phyloP scores from a whole-genome alignment of 2,797 vertebrate species.

The Urophycis tenuis region DNA sequence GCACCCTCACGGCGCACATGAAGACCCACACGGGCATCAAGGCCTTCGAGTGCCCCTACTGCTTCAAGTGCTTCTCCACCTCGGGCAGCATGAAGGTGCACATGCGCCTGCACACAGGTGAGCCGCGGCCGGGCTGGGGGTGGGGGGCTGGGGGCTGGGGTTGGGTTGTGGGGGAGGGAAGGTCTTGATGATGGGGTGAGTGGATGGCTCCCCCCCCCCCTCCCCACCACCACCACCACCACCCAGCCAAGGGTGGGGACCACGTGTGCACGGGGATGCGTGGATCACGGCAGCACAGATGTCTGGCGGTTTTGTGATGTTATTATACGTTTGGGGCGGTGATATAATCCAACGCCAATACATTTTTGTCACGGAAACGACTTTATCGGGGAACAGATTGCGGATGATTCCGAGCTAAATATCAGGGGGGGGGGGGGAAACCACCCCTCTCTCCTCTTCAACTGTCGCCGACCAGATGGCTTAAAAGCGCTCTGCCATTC shows the following conservation, averaged over 20 bases:
- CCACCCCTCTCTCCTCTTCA: too few species aligned
- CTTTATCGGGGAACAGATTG: neutral
- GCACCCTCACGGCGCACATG: slow-evolving; percentile 96
- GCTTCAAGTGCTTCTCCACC: slow-evolving; percentile 97
- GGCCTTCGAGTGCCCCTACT: slow-evolving; percentile 93
- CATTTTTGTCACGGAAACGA: neutral
- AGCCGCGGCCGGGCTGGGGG: slow-evolving; percentile 14
- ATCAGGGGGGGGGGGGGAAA: too few species aligned
- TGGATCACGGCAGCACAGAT: too few species aligned
- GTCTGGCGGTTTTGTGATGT: neutral
- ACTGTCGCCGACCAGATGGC: neutral
- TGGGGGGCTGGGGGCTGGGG: neutral
- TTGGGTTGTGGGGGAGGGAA: neutral
- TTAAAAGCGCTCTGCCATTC: neutral
- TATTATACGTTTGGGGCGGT: neutral
- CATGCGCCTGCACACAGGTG: slow-evolving; percentile 96
- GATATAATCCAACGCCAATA: neutral
- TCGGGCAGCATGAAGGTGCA: slow-evolving; percentile 99
- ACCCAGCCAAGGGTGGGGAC: too few species aligned
- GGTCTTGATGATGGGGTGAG: too few species aligned
- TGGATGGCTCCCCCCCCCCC: too few species aligned
- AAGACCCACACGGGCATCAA: slow-evolving; percentile 98
- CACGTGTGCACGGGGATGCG: too few species aligned
- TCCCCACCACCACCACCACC: too few species aligned
- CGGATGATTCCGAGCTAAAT: neutral